Percentiles rank a stretch among this genome's conserved stretches.
These are phyloP conservation scores for Mizuhopecten yessoensis DNA, from an alignment of 1,140 invertebrate genomes.

Conservation along the genomic window DNA sequence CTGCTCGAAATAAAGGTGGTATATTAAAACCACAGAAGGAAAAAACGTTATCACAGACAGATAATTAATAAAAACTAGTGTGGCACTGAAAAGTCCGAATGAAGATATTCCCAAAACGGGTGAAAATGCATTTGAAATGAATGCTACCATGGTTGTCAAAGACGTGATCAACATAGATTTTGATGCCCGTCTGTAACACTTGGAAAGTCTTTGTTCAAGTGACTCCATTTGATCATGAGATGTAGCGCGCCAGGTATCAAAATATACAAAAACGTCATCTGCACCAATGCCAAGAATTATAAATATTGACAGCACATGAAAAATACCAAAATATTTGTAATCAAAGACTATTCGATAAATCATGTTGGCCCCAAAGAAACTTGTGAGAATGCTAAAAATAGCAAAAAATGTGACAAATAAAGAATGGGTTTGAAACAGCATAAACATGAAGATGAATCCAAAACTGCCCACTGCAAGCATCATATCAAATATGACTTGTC, in stretches of 20 bases:
- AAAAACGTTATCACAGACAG: conserved; percentile 45
- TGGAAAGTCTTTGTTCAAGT: conserved; percentile 65
- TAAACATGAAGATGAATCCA: conserved; percentile 65
- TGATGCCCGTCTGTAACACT: conserved; percentile 66
- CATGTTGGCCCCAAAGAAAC: conserved; percentile 68
- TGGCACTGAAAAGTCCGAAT: conserved; percentile 72
- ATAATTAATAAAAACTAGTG: conserved; percentile 71
- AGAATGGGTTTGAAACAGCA: conserved; percentile 66
- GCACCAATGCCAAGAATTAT: conserved; percentile 72
- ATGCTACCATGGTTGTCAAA: conserved; percentile 71
- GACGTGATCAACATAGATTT: conserved; percentile 70
- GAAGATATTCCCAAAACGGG: conserved; percentile 65
- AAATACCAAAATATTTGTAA: conserved; percentile 70
- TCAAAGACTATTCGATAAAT: conserved; percentile 67
- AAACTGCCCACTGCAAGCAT: conserved; percentile 66
- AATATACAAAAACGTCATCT: conserved; percentile 71
- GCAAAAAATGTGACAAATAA: conserved; percentile 64
- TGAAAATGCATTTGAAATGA: conserved; percentile 63
- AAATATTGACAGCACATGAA: conserved; percentile 70
- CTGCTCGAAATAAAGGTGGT: not conserved
- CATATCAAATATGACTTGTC: conserved; percentile 64
- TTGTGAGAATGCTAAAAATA: conserved; percentile 63
- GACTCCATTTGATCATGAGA: conserved; percentile 44
- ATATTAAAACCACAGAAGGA: not conserved
- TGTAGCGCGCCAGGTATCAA: conserved; percentile 67